These are phyloP conservation scores for Chrysemys picta DNA, from an alignment of 2,113 vertebrate species.

Conservation along the genomic window DNA sequence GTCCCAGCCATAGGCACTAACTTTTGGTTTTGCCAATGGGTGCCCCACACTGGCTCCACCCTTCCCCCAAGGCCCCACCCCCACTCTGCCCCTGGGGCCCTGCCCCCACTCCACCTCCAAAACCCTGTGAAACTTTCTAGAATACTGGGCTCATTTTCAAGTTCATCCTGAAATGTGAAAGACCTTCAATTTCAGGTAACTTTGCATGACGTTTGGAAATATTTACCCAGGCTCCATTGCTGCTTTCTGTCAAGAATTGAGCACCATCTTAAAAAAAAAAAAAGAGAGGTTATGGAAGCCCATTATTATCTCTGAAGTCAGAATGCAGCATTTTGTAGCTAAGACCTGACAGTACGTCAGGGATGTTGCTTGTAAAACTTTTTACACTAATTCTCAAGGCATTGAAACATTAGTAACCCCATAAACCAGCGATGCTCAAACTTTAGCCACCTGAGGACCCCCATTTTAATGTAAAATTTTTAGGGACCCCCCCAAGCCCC, in stretches of 20 bases:
- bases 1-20: neutral
- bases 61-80: too few species aligned
- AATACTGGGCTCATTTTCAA: neutral
- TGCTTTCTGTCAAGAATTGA: neutral
- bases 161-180: neutral
- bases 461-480: too few species aligned
- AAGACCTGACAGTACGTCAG: neutral
- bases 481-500: too few species aligned
- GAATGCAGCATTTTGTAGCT: neutral
- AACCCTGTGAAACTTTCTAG: neutral
- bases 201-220: neutral
- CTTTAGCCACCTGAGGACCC: too few species aligned
- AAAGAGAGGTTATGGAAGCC: neutral
- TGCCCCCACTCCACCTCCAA: too few species aligned
- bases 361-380: neutral
- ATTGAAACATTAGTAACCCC: accelerated
- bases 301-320: neutral
- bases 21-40: too few species aligned
- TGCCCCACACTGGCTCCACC: too few species aligned
- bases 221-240: neutral
- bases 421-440: neutral
- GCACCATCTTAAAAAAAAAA: neutral
- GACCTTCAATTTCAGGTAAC: neutral
- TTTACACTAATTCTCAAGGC: neutral
- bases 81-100: too few species aligned